These are phyloP conservation scores for Phthorimaea operculella DNA, from an alignment of 1,140 invertebrate species.

Conservation along the genomic window DNA sequence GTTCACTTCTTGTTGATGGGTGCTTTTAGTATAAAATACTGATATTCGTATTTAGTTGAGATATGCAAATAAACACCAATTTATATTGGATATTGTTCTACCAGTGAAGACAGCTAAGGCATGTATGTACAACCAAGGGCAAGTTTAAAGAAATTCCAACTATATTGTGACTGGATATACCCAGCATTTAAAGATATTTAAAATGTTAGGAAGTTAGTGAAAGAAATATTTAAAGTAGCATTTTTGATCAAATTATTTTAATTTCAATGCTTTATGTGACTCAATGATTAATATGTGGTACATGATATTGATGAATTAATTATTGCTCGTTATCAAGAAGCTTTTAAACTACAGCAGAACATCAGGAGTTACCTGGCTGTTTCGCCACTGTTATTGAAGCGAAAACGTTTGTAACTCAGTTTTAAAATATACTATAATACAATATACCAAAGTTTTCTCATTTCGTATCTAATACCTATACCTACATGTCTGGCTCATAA, in stretches of 20 bases:
- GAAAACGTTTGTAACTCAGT: conserved; percentile 63
- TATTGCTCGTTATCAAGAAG: conserved; percentile 45
- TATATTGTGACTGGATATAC: conserved; percentile 46
- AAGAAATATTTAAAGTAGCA: conserved; percentile 59
- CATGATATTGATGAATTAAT: conserved; percentile 41
- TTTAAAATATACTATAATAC: conserved; percentile 62
- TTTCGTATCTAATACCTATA: too few species aligned
- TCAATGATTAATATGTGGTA: conserved; percentile 50
- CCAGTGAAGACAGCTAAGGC: conserved; percentile 7
- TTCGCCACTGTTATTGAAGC: conserved; percentile 53
- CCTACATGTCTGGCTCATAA: too few species aligned
- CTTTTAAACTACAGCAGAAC: conserved; percentile 39
- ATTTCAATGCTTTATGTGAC: conserved; percentile 61
- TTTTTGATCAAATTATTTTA: conserved; percentile 65
- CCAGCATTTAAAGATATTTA: conserved; percentile 64
- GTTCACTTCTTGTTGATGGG: conserved; percentile 15
- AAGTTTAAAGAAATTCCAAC: conserved; percentile 53
- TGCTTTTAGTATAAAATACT: conserved; percentile 15
- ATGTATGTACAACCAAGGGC: conserved; percentile 27
- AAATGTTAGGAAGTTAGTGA: conserved; percentile 62
- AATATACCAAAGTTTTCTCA: conserved; percentile 26
- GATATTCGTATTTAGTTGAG: conserved; percentile 8
- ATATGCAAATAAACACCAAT: background rate
- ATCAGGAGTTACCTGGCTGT: conserved; percentile 45
- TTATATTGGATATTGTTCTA: background rate